These are phyloP conservation scores for Orientallactaga bullata DNA, from an alignment of 2,113 vertebrate genomes.

Conservation along the genomic window DNA sequence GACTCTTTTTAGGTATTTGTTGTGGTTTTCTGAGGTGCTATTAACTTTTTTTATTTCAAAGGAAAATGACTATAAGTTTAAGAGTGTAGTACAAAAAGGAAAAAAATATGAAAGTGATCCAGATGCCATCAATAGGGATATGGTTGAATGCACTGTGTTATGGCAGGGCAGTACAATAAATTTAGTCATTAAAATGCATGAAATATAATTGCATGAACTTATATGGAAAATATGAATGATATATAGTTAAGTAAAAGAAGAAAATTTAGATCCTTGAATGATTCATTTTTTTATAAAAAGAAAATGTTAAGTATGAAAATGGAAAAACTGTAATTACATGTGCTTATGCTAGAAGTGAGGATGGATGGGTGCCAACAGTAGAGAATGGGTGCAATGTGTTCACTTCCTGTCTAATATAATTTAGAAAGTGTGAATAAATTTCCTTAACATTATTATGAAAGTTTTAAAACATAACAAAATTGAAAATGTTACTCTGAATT, in stretches of 20 bases:
- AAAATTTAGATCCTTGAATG: neutral
- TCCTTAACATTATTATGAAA: neutral
- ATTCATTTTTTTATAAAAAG: constrained; percentile 35
- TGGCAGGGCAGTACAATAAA: neutral
- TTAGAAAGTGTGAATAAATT: neutral
- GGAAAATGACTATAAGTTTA: neutral
- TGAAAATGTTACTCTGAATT: neutral
- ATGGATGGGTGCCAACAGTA: neutral
- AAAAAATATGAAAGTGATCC: neutral
- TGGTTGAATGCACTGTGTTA: neutral
- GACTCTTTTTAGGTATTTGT: neutral
- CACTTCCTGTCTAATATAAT: neutral
- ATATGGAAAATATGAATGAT: neutral
- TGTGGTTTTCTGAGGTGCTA: neutral
- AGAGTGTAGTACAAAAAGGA: neutral
- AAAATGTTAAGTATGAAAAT: neutral
- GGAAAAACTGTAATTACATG: constrained; percentile 3
- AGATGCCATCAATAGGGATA: neutral
- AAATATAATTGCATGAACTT: constrained; percentile 10
- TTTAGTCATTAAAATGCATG: constrained; percentile 1
- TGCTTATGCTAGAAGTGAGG: neutral
- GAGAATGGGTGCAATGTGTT: neutral
- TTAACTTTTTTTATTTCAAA: neutral
- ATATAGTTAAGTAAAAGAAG: constrained; percentile 6
- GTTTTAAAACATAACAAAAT: neutral